A percentile compares a stretch with the other conserved stretches of the same genome.
Evolutionary conservation across 2,888 invertebrate species (phyloP).

Genomic region (Patella caerulea): DNA sequence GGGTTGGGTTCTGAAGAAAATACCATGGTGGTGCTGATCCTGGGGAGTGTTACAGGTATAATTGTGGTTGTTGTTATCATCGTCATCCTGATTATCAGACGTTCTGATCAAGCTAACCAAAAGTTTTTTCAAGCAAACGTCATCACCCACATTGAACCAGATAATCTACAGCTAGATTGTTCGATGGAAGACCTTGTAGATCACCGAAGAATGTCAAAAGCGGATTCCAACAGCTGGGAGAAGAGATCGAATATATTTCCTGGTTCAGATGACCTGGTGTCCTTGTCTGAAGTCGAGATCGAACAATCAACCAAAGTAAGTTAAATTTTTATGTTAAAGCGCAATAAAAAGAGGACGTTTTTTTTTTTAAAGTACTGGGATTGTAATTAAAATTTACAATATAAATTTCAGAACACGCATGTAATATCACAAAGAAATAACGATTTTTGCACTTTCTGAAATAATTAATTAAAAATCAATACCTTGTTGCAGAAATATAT

Average conservation of each 20-base stretch:
- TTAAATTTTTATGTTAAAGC: too few relatives aligned
- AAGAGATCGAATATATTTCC: not conserved
- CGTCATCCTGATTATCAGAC: constrained; percentile 39
- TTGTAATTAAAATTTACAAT: too few relatives aligned
- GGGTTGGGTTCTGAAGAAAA: constrained; percentile 27
- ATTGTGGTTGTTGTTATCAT: constrained; percentile 42
- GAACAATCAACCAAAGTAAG: not conserved
- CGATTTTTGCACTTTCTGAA: too few relatives aligned
- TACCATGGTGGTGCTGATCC: constrained; percentile 38
- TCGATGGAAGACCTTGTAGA: not conserved
- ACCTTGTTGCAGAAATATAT: too few relatives aligned
- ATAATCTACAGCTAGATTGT: not conserved
- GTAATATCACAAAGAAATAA: too few relatives aligned
- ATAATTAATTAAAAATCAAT: too few relatives aligned
- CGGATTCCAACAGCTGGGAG: not conserved
- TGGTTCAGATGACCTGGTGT: not conserved
- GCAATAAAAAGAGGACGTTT: too few relatives aligned
- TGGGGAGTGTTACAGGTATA: constrained; percentile 39
- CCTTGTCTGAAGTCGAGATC: not conserved
- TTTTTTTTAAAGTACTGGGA: too few relatives aligned
- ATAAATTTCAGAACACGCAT: too few relatives aligned
- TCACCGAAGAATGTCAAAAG: not conserved
- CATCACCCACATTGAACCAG: constrained; percentile 3
- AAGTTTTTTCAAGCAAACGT: constrained; percentile 26
- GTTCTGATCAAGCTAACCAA: constrained; percentile 32